Percentiles rank a stretch among this genome's conserved stretches.
These are phyloP conservation scores for Moxostoma hubbsi DNA, from an alignment of 2,797 vertebrate genomes.

Conservation along the genomic window DNA sequence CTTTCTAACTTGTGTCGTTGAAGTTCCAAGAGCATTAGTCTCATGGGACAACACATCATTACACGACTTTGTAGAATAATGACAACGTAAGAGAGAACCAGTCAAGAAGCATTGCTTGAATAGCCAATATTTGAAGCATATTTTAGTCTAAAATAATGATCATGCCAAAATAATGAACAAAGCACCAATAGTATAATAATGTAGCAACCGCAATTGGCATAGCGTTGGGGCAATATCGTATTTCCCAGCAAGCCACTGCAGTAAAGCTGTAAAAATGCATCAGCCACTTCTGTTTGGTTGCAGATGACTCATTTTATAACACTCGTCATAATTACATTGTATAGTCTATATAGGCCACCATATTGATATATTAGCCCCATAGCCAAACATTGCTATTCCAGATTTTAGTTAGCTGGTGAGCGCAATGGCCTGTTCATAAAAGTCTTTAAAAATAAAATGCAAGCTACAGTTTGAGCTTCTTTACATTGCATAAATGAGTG, in stretches of 20 bases:
- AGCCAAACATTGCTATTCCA: too few relatives aligned
- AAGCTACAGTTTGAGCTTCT: neutral
- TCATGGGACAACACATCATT: neutral
- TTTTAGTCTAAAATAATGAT: neutral
- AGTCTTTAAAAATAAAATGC: neutral
- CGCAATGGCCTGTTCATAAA: neutral
- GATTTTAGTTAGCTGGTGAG: neutral
- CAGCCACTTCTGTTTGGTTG: neutral
- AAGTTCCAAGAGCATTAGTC: neutral
- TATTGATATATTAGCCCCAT: neutral
- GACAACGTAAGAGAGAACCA: neutral
- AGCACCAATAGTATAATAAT: too few relatives aligned
- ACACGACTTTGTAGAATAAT: neutral
- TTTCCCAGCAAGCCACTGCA: neutral
- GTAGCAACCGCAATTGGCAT: too few relatives aligned
- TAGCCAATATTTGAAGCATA: neutral
- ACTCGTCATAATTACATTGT: neutral
- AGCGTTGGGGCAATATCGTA: neutral
- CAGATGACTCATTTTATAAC: neutral
- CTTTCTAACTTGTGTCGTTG: slow-evolving; percentile 12
- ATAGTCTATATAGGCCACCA: neutral
- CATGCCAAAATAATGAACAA: neutral
- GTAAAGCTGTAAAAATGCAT: neutral
- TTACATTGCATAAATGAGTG: neutral
- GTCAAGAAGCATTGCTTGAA: neutral